Evolutionary conservation across 1,140 invertebrate species (phyloP).

Genomic region (Brachionus plicatilis): DNA sequence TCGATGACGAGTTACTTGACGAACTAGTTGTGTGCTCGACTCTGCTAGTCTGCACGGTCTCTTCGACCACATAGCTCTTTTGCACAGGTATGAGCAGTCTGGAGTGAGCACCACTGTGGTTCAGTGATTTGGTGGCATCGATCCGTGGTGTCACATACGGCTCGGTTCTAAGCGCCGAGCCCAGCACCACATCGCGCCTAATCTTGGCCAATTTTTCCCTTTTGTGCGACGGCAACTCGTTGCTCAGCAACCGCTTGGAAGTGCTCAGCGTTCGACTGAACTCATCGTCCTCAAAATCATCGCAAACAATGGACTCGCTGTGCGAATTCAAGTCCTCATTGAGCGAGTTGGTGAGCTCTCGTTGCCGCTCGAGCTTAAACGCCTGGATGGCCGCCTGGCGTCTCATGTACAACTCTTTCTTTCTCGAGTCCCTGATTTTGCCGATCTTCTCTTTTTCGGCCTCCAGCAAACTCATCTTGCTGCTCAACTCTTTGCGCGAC

Average conservation of each 20-base stretch:
- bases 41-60: not conserved
- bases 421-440: constrained; percentile 5
- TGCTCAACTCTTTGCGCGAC: not conserved
- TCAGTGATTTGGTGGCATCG: not conserved
- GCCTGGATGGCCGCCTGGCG: constrained; percentile 34
- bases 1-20: constrained; percentile 7
- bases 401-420: constrained; percentile 13
- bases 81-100: constrained; percentile 25
- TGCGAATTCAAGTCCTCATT: not conserved
- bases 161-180: not conserved
- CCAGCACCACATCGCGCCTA: not conserved
- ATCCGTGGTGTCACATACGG: not conserved
- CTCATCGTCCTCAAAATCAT: not conserved
- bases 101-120: not conserved
- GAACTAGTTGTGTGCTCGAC: not conserved
- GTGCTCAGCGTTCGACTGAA: not conserved
- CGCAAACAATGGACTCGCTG: not conserved
- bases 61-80: not conserved
- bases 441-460: constrained; percentile 29
- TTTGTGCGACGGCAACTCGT: constrained; percentile 13
- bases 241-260: not conserved
- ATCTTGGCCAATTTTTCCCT: constrained; percentile 24
- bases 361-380: constrained; percentile 10
- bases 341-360: not conserved
- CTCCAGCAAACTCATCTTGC: not conserved